Conservation (phyloP, 2,888 invertebrate species). For the Phaonia tiefii region DNA sequence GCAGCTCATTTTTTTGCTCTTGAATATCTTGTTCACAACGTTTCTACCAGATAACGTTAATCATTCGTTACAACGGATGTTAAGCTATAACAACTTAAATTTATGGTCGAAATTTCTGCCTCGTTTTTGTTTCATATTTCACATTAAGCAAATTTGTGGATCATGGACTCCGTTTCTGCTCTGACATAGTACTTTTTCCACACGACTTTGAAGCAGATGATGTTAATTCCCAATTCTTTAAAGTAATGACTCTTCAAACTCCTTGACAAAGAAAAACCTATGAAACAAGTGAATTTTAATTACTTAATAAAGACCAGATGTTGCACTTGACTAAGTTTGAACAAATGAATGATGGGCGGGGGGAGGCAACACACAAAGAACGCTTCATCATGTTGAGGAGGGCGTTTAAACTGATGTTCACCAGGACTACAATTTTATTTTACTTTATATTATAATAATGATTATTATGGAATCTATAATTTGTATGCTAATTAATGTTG, state of each 20-base stretch:
- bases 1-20: no score
- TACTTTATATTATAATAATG: constrained; percentile 33
- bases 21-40: constrained; percentile 21
- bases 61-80: constrained; percentile 50
- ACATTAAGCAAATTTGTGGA: no score
- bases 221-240: not conserved
- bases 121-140: constrained; percentile 6
- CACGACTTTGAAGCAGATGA: not conserved
- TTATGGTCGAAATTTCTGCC: constrained; percentile 31
- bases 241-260: not conserved
- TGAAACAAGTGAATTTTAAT: constrained; percentile 45
- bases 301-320: constrained; percentile 62
- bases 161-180: not conserved
- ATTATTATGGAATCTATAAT: constrained; percentile 47
- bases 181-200: not conserved
- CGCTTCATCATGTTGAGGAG: not conserved
- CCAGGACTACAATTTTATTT: no score
- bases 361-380: not conserved
- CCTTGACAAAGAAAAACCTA: not conserved
- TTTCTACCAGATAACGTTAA: constrained; percentile 28
- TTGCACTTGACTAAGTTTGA: constrained; percentile 16
- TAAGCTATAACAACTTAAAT: constrained; percentile 40
- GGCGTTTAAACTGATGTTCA: not conserved
- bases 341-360: not conserved
- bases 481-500: constrained; percentile 59